These are phyloP conservation scores for Leucophenga maculata DNA, from an alignment of 2,888 invertebrate species.

Conservation along the genomic window DNA sequence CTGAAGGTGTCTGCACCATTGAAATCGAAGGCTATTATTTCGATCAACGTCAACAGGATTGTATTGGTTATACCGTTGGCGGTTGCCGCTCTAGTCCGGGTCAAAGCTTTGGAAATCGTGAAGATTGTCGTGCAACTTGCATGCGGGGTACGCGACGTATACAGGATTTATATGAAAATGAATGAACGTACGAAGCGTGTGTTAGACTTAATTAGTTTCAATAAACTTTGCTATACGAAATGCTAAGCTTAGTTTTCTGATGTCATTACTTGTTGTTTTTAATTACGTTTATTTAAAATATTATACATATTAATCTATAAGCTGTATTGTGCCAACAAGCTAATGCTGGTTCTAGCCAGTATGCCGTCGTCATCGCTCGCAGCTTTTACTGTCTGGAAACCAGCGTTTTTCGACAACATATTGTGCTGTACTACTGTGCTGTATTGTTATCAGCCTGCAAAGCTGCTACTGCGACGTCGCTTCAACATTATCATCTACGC, in stretches of 20 bases:
- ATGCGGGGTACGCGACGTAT: slow-evolving; percentile 59
- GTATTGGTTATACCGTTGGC: slow-evolving; percentile 62
- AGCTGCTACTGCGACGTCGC: slow-evolving; percentile 6
- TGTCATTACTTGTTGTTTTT: no score
- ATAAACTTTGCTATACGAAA: no score
- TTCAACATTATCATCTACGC: not conserved
- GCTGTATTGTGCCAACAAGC: slow-evolving; percentile 47
- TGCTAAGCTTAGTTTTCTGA: no score
- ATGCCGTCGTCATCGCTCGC: not conserved
- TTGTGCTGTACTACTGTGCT: no score
- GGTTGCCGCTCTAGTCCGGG: slow-evolving; percentile 65
- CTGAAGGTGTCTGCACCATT: slow-evolving; percentile 67
- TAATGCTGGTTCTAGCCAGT: slow-evolving; percentile 50
- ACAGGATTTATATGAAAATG: slow-evolving; percentile 60
- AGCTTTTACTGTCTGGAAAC: no score
- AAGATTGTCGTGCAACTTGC: slow-evolving; percentile 65
- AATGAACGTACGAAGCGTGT: slow-evolving; percentile 16
- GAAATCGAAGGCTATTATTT: slow-evolving; percentile 69
- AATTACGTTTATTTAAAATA: no score
- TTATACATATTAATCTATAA: no score
- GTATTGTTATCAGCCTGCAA: slow-evolving; percentile 33
- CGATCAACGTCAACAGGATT: slow-evolving; percentile 60
- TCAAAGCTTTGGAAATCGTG: slow-evolving; percentile 67
- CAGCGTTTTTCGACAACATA: no score
- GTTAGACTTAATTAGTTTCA: no score